A percentile compares a stretch with the other conserved stretches of the same genome.
phyloP scores from a whole-genome alignment of 2,113 vertebrate species.

The Lepus timidus region DNA sequence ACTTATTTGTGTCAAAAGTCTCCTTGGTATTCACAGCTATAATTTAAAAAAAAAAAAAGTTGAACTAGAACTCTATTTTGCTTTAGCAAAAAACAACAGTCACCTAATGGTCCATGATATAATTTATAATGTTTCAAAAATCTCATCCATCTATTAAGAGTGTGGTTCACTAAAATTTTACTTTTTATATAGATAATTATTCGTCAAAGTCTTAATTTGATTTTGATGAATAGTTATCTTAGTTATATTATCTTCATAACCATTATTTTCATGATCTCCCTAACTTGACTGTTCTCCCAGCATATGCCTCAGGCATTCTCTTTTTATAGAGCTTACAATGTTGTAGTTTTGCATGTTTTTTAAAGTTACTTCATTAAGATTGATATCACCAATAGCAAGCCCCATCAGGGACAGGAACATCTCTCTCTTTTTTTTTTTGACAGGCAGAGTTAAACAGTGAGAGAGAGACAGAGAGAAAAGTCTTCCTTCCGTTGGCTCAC shows the following conservation, averaged over 20 bases:
- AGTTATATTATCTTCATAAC: not conserved
- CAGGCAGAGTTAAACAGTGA: too few relatives aligned
- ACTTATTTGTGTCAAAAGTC: not conserved
- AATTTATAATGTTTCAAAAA: slow-evolving; percentile 39
- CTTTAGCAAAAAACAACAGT: not conserved
- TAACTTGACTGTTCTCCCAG: not conserved
- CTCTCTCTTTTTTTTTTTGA: not conserved
- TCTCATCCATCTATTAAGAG: not conserved
- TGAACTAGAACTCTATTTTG: not conserved
- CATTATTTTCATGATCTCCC: not conserved
- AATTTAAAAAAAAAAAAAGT: not conserved
- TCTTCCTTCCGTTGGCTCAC: too few relatives aligned
- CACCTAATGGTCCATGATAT: not conserved
- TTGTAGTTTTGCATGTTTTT: slow-evolving; percentile 16
- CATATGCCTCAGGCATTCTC: not conserved
- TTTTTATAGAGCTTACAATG: not conserved
- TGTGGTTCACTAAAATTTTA: not conserved
- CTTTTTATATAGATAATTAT: not conserved
- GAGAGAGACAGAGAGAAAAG: too few relatives aligned
- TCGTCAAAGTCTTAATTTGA: not conserved
- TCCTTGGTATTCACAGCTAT: not conserved
- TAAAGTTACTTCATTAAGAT: not conserved
- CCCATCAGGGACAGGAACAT: too few relatives aligned
- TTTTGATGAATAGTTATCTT: not conserved
- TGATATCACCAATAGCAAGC: not conserved